Percentiles rank a stretch among this genome's conserved stretches.
These are phyloP conservation scores for Heptranchias perlo DNA, from an alignment of 2,113 vertebrate species.

Conservation along the genomic window DNA sequence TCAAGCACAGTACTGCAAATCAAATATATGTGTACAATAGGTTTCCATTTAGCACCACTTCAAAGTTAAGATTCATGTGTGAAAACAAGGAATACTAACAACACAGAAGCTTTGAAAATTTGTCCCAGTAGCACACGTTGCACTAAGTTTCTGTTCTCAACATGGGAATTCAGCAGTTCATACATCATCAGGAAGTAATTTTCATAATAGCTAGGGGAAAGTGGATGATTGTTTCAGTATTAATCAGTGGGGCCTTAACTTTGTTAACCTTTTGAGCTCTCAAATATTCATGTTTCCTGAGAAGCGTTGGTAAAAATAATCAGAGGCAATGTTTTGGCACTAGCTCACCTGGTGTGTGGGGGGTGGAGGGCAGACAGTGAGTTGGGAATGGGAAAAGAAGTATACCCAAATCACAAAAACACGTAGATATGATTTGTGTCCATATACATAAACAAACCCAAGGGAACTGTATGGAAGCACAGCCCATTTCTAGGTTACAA, in stretches of 20 bases:
- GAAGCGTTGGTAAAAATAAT: background rate
- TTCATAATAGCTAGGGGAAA: background rate
- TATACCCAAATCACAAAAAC: background rate
- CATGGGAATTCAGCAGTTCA: background rate
- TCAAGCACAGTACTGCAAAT: background rate
- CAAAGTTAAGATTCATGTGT: background rate
- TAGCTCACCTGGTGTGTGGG: background rate
- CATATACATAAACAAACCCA: background rate
- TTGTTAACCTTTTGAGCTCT: background rate
- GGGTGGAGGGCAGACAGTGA: too few relatives aligned
- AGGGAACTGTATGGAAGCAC: background rate
- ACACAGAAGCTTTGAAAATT: background rate
- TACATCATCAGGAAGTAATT: background rate
- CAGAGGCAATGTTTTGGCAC: background rate
- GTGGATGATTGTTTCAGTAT: slow-evolving; percentile 22
- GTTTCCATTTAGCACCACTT: background rate
- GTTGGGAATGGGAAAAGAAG: too few relatives aligned
- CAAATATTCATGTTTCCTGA: background rate
- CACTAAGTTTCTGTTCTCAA: background rate
- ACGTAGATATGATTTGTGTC: background rate
- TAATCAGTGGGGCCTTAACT: background rate
- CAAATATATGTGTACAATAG: background rate
- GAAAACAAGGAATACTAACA: background rate
- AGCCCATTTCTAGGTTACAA: background rate
- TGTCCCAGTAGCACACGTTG: background rate